A percentile compares a stretch with the other conserved stretches of the same genome.
Evolutionary conservation across 2,797 vertebrate genomes (phyloP).

Genomic region (Poecilia gillii): DNA sequence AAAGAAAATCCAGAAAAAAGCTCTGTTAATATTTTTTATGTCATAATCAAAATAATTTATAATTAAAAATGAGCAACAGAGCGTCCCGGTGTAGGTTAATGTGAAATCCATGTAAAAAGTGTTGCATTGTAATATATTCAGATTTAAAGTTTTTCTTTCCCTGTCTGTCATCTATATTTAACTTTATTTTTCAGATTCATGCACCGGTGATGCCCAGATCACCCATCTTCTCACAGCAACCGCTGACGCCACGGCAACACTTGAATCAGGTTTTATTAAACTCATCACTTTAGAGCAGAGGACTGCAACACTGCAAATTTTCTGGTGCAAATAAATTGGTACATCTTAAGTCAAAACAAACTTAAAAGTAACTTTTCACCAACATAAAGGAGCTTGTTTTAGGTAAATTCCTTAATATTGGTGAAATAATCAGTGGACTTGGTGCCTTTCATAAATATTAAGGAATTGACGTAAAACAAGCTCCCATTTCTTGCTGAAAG

Average conservation of each 20-base stretch:
- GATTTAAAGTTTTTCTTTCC: background rate
- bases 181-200: conserved; percentile 62
- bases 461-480: too few species aligned
- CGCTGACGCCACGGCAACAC: conserved; percentile 65
- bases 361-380: too few species aligned
- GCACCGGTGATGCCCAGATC: conserved; percentile 66
- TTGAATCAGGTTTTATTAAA: conserved; percentile 74
- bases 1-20: background rate
- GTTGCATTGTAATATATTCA: background rate
- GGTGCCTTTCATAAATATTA: too few species aligned
- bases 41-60: too few species aligned
- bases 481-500: too few species aligned
- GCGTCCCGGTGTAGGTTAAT: background rate
- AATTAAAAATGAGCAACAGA: background rate
- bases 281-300: background rate
- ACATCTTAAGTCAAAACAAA: too few species aligned
- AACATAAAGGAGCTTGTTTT: too few species aligned
- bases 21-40: background rate
- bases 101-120: background rate
- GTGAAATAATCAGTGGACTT: too few species aligned
- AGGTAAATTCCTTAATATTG: too few species aligned
- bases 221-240: conserved; percentile 71
- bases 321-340: too few species aligned
- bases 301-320: background rate
- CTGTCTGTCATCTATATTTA: background rate